A percentile compares a stretch with the other conserved stretches of the same genome.
Conservation (phyloP, 1,140 invertebrate species). For the Drosophila orena region DNA sequence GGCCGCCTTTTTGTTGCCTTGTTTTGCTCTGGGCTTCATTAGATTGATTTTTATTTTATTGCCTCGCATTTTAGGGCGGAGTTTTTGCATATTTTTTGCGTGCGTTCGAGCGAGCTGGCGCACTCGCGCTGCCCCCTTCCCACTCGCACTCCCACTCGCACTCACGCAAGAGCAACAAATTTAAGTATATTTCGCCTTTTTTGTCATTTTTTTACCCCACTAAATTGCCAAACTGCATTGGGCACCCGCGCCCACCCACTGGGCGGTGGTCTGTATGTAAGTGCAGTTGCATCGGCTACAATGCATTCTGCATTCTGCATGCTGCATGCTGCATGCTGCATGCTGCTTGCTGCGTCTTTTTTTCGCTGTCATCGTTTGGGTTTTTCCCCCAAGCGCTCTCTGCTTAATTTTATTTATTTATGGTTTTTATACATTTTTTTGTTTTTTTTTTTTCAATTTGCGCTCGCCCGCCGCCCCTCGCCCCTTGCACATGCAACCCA, state of each 20-base stretch:
- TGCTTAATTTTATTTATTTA: conserved; percentile 83
- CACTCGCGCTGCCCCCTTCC: conserved; percentile 20
- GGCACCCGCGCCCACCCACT: conserved; percentile 3
- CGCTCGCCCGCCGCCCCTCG: neutral
- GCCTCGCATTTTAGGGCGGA: conserved; percentile 76
- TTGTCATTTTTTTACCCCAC: conserved; percentile 46
- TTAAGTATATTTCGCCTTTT: conserved; percentile 66
- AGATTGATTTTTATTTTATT: conserved; percentile 79
- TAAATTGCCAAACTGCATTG: conserved; percentile 76
- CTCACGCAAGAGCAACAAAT: conserved; percentile 58
- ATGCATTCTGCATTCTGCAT: conserved; percentile 27
- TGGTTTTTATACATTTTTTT: conserved; percentile 62
- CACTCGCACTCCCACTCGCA: neutral
- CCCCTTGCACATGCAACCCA: too few relatives aligned
- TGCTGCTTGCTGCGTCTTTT: conserved; percentile 34
- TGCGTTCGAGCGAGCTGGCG: conserved; percentile 58
- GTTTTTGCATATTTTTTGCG: conserved; percentile 81
- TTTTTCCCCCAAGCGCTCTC: conserved; percentile 45
- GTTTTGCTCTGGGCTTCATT: conserved; percentile 74
- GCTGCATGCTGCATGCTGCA: conserved; percentile 17
- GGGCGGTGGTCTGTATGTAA: conserved; percentile 45
- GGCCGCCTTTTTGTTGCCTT: conserved; percentile 6
- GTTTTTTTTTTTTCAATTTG: conserved; percentile 42
- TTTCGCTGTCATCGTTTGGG: conserved; percentile 45
- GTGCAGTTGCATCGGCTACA: conserved; percentile 57